Evolutionary conservation across 2,113 vertebrate species (phyloP), one percentile per base, ranked within the genome.

Genomic region (Strigops habroptila): DNA sequence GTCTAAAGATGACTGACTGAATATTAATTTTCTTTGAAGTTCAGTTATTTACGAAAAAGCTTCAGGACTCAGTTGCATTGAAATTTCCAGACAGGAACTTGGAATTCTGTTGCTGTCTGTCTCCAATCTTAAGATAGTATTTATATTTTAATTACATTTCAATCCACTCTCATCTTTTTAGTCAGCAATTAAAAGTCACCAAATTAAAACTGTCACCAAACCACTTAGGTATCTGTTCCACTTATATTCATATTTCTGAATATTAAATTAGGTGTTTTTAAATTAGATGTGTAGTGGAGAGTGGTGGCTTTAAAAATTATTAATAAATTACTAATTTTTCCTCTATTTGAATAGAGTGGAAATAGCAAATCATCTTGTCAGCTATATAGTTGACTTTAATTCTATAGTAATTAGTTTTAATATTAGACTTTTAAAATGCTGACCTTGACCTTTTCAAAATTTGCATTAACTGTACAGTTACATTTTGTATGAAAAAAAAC

Each of bases 1-100:
- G 28, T 63, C 43, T 53, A 82, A 64, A 92, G 83, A 60, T 67
- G 44, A 89, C 49, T 91, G 71, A 71, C 31, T 81, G 46, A 84
- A 48, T 91, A n/a, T 91, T 85, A 37, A 82, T 93, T 95, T 83
- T 67, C 64, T 82, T 33, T 76, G 46, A 88, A 81, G 60, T 91
- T 91, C 13, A 27, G 35, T 70, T 96, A 33, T 74, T 86, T 88
- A 35, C 90, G 44, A 83, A 91, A 65, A 88, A 57, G 17, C 30
- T 70, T 6, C 75, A 48, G 44, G 37, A 41, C 41, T 49, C 31
- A n/a, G 27, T 62, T 88, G 68, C n/a, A 39, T 6, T 86, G 53
- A 33, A 35, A 68, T 88, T 92, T 92, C 51, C 37, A 75, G 55
- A 12, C 8, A 90, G 48, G 37, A 81, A 63, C n/a, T 24, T 83